Evolutionary conservation across 2,888 invertebrate species (phyloP).

Genomic region (Hypercompe scribonia): DNA sequence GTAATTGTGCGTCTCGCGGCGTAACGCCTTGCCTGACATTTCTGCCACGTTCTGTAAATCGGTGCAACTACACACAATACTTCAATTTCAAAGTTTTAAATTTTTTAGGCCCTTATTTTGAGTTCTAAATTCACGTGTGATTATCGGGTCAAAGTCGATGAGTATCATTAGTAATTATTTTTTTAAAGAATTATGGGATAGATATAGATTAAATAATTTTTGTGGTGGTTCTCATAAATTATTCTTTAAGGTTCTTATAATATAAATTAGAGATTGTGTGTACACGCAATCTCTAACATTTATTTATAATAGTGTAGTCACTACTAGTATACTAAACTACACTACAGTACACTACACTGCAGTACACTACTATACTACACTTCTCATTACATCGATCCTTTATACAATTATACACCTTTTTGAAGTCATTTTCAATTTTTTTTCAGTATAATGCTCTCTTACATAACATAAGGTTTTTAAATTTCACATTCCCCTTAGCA

Average conservation of each 20-base stretch:
- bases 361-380: too few relatives aligned
- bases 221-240: not conserved
- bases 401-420: too few relatives aligned
- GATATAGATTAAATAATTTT: not conserved
- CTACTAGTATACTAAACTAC: too few relatives aligned
- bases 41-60: slow-evolving; percentile 33
- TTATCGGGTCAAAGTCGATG: not conserved
- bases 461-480: not conserved
- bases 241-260: too few relatives aligned
- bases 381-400: too few relatives aligned
- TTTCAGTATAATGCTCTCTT: too few relatives aligned
- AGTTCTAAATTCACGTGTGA: not conserved
- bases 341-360: too few relatives aligned
- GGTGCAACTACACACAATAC: slow-evolving; percentile 25
- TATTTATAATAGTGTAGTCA: too few relatives aligned
- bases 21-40: slow-evolving; percentile 37
- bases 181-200: not conserved
- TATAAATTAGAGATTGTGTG: too few relatives aligned
- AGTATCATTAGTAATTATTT: not conserved
- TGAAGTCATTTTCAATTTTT: too few relatives aligned
- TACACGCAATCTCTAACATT: too few relatives aligned
- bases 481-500: not conserved
- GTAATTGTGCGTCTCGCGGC: slow-evolving; percentile 66
- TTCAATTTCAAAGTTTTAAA: not conserved
- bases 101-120: not conserved